Conservation (phyloP, 2,888 invertebrate species). For the Myopa tessellatipennis region DNA sequence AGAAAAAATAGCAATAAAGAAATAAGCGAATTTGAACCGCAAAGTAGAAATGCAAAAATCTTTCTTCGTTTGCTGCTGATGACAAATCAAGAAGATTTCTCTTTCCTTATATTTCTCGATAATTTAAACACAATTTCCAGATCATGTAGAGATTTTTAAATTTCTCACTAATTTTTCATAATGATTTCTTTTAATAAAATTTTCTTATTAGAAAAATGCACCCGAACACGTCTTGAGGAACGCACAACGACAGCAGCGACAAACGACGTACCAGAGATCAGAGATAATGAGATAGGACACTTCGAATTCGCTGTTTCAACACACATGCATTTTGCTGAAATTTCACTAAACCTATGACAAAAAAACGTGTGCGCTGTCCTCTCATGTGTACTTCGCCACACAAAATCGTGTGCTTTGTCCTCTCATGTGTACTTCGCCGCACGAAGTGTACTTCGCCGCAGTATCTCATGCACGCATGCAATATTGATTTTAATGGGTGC, state of each 20-base stretch:
- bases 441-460: too few species aligned
- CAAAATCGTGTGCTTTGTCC: too few species aligned
- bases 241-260: conserved; percentile 23
- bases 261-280: conserved; percentile 8
- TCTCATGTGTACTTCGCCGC: too few species aligned
- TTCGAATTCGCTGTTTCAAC: too few species aligned
- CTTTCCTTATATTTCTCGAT: background rate
- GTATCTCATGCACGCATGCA: too few species aligned
- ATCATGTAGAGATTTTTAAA: conserved; percentile 14
- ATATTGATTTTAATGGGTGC: too few species aligned
- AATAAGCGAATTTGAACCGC: conserved; percentile 21
- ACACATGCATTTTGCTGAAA: too few species aligned
- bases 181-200: conserved; percentile 22
- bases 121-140: conserved; percentile 14
- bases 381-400: too few species aligned
- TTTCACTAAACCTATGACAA: too few species aligned
- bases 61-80: conserved; percentile 26
- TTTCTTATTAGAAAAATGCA: conserved; percentile 21
- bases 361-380: too few species aligned
- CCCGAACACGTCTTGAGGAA: conserved; percentile 11
- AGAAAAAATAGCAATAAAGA: conserved; percentile 2
- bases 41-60: conserved; percentile 30
- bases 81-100: conserved; percentile 37
- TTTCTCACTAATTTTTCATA: conserved; percentile 22
- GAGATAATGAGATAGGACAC: too few species aligned